Percentiles rank a stretch among this genome's conserved stretches.
These are phyloP conservation scores for Alcedo atthis DNA, from an alignment of 2,797 vertebrate species.

Conservation along the genomic window DNA sequence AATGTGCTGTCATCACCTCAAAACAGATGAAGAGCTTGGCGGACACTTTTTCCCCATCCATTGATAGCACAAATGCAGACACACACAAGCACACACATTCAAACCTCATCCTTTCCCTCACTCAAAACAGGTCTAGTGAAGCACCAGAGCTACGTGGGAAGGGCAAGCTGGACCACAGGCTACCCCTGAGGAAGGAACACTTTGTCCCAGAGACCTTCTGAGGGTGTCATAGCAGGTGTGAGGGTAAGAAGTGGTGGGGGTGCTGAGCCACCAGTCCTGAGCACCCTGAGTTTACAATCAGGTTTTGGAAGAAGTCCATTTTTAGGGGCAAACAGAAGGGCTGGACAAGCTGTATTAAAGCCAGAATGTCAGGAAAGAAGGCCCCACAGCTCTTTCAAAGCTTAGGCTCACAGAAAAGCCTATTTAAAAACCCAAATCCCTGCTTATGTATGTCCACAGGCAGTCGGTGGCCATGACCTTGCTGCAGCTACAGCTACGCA, in stretches of 20 bases:
- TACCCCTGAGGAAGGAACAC: neutral
- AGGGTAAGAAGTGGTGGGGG: neutral
- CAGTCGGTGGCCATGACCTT: neutral
- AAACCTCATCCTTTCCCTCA: neutral
- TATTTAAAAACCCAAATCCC: neutral
- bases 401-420: neutral
- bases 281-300: neutral
- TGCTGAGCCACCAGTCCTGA: neutral
- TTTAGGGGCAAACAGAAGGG: neutral
- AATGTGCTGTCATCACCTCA: constrained; percentile 22
- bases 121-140: neutral
- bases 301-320: neutral
- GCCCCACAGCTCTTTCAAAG: neutral
- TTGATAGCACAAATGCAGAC: neutral
- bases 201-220: neutral
- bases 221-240: neutral
- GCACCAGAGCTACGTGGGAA: rapidly evolving
- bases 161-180: neutral
- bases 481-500: neutral
- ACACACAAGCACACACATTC: neutral
- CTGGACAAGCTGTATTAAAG: neutral
- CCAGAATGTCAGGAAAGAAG: neutral
- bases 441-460: neutral
- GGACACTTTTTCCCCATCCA: neutral
- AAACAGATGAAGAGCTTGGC: constrained; percentile 27